Evolutionary conservation across 2,113 vertebrate genomes (phyloP).

Genomic region (Microtus oregoni): DNA sequence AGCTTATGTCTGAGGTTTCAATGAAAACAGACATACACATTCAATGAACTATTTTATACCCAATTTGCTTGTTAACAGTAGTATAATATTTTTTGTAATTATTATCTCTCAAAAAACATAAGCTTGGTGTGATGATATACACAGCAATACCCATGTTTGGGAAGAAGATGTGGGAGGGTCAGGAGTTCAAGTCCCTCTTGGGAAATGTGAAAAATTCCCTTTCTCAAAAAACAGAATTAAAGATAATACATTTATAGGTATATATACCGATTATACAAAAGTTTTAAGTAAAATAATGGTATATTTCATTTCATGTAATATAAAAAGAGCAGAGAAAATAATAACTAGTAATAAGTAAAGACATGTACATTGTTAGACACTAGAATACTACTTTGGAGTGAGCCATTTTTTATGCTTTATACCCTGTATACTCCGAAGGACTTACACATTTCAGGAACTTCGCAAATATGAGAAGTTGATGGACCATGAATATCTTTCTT

Average conservation of each 20-base stretch:
- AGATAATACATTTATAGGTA: background rate
- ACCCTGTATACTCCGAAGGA: background rate
- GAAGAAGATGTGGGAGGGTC: background rate
- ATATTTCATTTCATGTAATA: background rate
- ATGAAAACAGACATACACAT: background rate
- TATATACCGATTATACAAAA: background rate
- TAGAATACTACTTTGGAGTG: background rate
- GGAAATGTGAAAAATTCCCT: background rate
- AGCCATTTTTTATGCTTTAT: background rate
- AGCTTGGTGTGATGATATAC: background rate
- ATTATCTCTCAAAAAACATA: background rate
- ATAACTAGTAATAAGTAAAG: background rate
- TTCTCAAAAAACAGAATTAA: background rate
- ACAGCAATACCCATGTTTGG: background rate
- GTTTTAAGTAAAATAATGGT: background rate
- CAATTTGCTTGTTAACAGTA: background rate
- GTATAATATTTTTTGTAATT: background rate
- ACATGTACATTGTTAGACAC: background rate
- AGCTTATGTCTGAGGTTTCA: background rate
- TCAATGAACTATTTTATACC: background rate
- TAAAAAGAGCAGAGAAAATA: background rate
- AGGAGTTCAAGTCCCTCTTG: background rate
- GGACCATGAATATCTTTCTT: background rate
- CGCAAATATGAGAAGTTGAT: background rate
- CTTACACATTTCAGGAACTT: background rate